Evolutionary conservation across 2,888 invertebrate species (phyloP).

Genomic region (Philereme transversata): DNA sequence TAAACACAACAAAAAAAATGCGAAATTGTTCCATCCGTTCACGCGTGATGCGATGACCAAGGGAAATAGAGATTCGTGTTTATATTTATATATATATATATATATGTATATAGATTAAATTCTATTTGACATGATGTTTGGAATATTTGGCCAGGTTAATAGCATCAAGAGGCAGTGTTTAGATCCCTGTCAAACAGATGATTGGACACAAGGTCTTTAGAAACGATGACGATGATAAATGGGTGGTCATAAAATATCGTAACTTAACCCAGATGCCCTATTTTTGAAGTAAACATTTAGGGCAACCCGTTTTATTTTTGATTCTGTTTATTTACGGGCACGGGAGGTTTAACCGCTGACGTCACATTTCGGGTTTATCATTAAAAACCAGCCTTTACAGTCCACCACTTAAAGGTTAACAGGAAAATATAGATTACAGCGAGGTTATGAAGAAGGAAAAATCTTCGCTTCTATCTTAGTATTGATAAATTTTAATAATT

Average conservation of each 20-base stretch:
- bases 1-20: too few relatives aligned
- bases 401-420: slow-evolving; percentile 22
- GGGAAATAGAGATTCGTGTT: too few relatives aligned
- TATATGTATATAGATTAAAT: too few relatives aligned
- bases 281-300: slow-evolving; percentile 56
- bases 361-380: slow-evolving; percentile 36
- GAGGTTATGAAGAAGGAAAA: slow-evolving; percentile 20
- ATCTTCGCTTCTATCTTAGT: slow-evolving; percentile 27
- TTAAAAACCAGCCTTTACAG: slow-evolving; percentile 38
- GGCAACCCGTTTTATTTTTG: slow-evolving; percentile 56
- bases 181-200: too few relatives aligned
- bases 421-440: slow-evolving; percentile 16
- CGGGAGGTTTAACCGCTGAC: slow-evolving; percentile 43
- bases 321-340: slow-evolving; percentile 50
- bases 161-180: too few relatives aligned
- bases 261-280: slow-evolving; percentile 41
- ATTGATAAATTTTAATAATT: slow-evolving; percentile 27
- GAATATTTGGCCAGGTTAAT: too few relatives aligned
- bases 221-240: background rate
- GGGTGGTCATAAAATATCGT: slow-evolving; percentile 20
- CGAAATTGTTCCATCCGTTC: too few relatives aligned
- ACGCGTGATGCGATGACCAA: too few relatives aligned
- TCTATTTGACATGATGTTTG: too few relatives aligned
- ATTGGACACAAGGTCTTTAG: too few relatives aligned
- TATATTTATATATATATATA: too few relatives aligned